Evolutionary conservation across 2,888 invertebrate species (phyloP).

Genomic region (Plebejus melissa): DNA sequence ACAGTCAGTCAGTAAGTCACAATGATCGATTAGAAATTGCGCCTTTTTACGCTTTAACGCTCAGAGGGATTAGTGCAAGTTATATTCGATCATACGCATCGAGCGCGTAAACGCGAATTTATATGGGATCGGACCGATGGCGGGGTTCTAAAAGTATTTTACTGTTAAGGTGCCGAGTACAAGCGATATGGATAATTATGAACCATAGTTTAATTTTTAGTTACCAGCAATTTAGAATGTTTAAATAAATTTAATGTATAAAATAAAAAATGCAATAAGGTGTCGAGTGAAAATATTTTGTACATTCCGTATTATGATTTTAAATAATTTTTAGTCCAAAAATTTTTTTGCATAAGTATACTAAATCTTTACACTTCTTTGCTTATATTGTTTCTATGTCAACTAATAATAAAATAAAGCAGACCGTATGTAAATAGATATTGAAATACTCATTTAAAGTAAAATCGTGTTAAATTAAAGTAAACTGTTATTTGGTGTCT

Average conservation of each 20-base stretch:
- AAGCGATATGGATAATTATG: neutral
- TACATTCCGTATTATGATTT: slow-evolving; percentile 2
- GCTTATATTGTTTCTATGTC: neutral
- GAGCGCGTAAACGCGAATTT: too few species aligned
- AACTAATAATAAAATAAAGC: neutral
- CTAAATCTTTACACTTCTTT: neutral
- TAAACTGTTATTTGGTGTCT: neutral
- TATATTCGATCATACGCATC: too few species aligned
- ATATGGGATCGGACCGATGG: too few species aligned
- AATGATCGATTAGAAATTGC: too few species aligned
- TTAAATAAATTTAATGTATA: neutral
- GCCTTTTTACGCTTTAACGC: too few species aligned
- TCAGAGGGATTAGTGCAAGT: too few species aligned
- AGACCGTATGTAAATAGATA: neutral
- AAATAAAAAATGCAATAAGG: neutral
- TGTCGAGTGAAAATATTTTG: neutral
- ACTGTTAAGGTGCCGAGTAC: too few species aligned
- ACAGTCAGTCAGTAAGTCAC: too few species aligned
- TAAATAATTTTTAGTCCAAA: neutral
- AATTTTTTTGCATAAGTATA: neutral
- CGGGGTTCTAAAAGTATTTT: too few species aligned
- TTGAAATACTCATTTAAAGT: too few species aligned
- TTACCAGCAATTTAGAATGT: neutral
- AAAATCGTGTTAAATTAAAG: too few species aligned
- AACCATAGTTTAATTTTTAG: neutral